Percentiles rank a stretch among this genome's conserved stretches.
Conservation (phyloP, 1,140 invertebrate genomes). For the Leptinotarsa texana region DNA sequence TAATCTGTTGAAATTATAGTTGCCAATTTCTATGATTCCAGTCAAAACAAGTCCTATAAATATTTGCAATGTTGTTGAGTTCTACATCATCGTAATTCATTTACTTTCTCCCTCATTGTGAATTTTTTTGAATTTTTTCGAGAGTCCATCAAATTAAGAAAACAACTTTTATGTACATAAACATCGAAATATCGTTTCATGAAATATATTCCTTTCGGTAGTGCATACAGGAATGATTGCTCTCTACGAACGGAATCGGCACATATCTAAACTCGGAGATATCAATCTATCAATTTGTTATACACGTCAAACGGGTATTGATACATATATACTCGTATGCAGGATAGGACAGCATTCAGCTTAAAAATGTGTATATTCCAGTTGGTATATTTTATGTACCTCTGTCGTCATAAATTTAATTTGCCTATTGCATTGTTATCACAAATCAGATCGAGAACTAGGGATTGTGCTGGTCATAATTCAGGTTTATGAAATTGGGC, state of each 20-base stretch:
- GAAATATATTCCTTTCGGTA: not conserved
- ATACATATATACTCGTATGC: not conserved
- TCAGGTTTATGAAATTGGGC: too few species aligned
- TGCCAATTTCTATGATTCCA: too few species aligned
- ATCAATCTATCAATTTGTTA: conserved; percentile 18
- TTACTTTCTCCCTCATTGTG: too few species aligned
- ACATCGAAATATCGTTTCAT: not conserved
- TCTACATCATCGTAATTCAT: too few species aligned
- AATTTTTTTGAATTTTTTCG: too few species aligned
- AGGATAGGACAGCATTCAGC: not conserved
- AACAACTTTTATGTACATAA: not conserved
- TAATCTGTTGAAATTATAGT: too few species aligned
- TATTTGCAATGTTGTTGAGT: too few species aligned
- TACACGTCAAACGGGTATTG: not conserved
- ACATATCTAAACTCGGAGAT: conserved; percentile 5
- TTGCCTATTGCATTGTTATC: not conserved
- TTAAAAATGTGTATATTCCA: not conserved
- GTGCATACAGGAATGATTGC: not conserved
- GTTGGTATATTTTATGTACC: not conserved
- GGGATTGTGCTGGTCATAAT: too few species aligned
- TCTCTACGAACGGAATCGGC: not conserved
- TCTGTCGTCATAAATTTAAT: not conserved
- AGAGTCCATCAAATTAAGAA: too few species aligned
- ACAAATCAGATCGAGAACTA: not conserved
- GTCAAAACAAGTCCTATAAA: too few species aligned